These are phyloP conservation scores for Orussus abietinus DNA, from an alignment of 1,140 invertebrate genomes.

Conservation along the genomic window DNA sequence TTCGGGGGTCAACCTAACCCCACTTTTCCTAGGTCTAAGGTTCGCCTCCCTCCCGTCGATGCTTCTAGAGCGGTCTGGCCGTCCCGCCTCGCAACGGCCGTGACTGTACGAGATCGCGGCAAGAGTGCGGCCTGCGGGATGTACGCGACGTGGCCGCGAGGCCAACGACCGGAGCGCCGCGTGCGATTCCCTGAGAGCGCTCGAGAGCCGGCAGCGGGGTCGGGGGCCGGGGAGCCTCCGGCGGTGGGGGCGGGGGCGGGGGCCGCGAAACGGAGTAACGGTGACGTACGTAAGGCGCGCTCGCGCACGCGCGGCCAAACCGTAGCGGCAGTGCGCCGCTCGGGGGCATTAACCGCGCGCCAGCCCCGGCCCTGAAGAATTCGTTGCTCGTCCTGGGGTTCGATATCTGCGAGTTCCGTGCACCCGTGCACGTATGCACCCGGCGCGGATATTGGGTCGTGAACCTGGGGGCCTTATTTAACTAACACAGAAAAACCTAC, in stretches of 20 bases:
- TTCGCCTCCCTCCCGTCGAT: too few species aligned
- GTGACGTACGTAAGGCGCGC: conserved; percentile 48
- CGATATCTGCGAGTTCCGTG: too few species aligned
- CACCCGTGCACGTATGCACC: too few species aligned
- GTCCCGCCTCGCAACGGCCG: conserved; percentile 30
- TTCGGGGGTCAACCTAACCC: too few species aligned
- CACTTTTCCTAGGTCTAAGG: too few species aligned
- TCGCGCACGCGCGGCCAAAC: conserved; percentile 29
- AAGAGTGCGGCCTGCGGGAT: conserved; percentile 35
- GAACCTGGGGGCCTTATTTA: too few species aligned
- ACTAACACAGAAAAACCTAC: too few species aligned
- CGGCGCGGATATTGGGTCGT: too few species aligned
- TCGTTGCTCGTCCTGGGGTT: conserved; percentile 13
- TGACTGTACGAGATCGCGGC: conserved; percentile 29
- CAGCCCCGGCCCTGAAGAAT: conserved; percentile 35
- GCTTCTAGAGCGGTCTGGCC: too few species aligned
- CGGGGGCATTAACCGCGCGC: conserved; percentile 49
- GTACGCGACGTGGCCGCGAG: conserved; percentile 35
- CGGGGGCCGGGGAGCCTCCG: conserved; percentile 9
- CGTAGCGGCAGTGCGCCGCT: conserved; percentile 22
- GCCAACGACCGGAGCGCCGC: conserved; percentile 49
- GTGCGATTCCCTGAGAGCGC: conserved; percentile 18
- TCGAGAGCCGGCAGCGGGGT: conserved; percentile 2
- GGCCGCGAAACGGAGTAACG: conserved; percentile 48
- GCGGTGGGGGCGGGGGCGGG: conserved; percentile 21